A percentile compares a stretch with the other conserved stretches of the same genome.
These are phyloP conservation scores for Phasianus colchicus DNA, from an alignment of 2,113 vertebrate species.

Conservation along the genomic window DNA sequence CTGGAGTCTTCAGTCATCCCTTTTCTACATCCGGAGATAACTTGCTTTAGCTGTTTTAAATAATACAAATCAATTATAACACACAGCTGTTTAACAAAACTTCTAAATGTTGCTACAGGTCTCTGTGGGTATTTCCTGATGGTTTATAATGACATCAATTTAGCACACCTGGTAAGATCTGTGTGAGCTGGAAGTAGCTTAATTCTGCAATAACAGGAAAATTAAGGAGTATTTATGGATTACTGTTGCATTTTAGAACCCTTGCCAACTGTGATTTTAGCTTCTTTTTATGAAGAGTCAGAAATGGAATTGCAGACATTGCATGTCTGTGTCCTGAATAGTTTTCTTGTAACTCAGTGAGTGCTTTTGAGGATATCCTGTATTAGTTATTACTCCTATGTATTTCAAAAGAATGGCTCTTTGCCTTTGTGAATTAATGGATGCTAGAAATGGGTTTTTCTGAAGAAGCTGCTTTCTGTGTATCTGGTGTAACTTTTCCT, in stretches of 20 bases:
- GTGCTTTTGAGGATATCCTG: not conserved
- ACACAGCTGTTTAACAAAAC: constrained; percentile 83
- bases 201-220: constrained; percentile 79
- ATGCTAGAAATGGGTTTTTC: not conserved
- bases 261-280: constrained; percentile 50
- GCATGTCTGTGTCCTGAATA: not conserved
- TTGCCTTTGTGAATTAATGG: not conserved
- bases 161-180: constrained; percentile 82
- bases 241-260: constrained; percentile 59
- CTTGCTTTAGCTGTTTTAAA: constrained; percentile 82
- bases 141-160: constrained; percentile 84
- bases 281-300: constrained; percentile 32
- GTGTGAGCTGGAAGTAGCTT: constrained; percentile 75
- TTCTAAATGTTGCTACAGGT: constrained; percentile 74
- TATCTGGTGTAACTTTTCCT: not conserved
- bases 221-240: constrained; percentile 76
- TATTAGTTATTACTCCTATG: not conserved
- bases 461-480: not conserved
- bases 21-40: constrained; percentile 74
- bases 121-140: constrained; percentile 83
- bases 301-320: not conserved
- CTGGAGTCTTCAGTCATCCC: constrained; percentile 75
- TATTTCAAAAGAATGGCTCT: not conserved
- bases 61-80: constrained; percentile 83
- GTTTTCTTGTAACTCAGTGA: constrained; percentile 20